Evolutionary conservation across 2,888 invertebrate genomes (phyloP), one percentile per base, ranked within the genome.

Genomic region (Cephus rjabovi): DNA sequence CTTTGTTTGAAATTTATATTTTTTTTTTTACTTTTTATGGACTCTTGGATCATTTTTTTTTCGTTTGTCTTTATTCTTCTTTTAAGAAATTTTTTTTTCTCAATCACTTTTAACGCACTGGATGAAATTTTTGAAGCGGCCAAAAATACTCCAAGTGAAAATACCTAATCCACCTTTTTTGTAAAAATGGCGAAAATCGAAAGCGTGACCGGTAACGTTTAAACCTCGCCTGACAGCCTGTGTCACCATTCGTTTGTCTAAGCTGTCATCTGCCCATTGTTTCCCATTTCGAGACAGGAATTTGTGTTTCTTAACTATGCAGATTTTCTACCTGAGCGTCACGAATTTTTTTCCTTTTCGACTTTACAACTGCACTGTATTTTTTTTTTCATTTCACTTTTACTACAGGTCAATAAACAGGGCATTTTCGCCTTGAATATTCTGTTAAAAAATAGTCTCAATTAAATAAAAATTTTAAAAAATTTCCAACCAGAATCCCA

Each of bases 311-410:
- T n/a, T 40, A 34, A 23, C 35, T 76, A 77, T 83, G 83, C 81
- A 86, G 84, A 86, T 86, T 83, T 83, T 34, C 79, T 80, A 86
- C 86, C 86, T 86, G 82, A 80, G 78, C 86, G 82, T 85, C 80
- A n/a, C 79, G 75, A 83, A 83, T n/a, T 83, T 79, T 82, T 75
- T 37, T 71, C 9, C 15, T 23, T 34, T 71, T 34, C 31, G 31
- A 34, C 71, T 71, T 71, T 77, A 31, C 35, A 15, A 31, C 15
- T 69, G 37, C 69, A 11, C 35, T n/a, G 31, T 30, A 35, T 30
- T 15, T 69, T 69, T 74, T 34, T 68, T 34, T 34, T 12, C 71
- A 31, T 1, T 12, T 31, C 31, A 23, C 71, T 34, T 71, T 56
- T 56, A 56, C 56, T 15, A 3, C 23, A 2, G 15, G 0, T 9